A percentile compares a stretch with the other conserved stretches of the same genome.
Conservation (phyloP, 2,888 invertebrate genomes). For the Amphipoea lucens region DNA sequence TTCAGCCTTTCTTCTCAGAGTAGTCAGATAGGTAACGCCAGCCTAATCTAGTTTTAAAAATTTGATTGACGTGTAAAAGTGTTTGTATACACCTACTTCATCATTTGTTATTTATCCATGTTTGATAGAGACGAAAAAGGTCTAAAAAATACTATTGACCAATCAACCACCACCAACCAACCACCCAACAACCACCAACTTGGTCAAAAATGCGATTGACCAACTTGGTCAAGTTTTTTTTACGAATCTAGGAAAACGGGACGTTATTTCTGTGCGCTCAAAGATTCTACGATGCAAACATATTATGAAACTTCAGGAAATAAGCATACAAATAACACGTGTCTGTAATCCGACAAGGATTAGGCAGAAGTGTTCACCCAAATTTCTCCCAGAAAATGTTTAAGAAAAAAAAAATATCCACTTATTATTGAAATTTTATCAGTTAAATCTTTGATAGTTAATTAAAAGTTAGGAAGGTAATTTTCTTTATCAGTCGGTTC, state of each 20-base stretch:
- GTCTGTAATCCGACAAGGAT: accelerated
- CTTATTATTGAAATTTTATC: background rate
- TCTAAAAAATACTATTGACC: no score
- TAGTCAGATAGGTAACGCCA: no score
- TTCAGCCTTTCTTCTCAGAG: no score
- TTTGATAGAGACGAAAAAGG: no score
- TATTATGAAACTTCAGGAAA: background rate
- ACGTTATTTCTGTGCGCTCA: background rate
- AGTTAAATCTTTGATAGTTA: background rate
- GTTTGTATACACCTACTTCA: no score
- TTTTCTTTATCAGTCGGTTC: background rate
- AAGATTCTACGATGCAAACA: background rate
- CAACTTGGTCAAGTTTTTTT: background rate
- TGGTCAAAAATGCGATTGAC: no score
- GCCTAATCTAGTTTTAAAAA: no score
- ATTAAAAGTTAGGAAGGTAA: background rate
- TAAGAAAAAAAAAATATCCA: background rate
- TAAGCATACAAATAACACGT: background rate
- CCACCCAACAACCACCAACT: no score
- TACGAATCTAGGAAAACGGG: background rate
- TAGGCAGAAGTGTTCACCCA: no score
- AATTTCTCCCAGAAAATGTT: background rate
- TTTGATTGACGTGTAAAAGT: no score
- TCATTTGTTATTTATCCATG: no score
- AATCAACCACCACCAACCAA: no score